A percentile compares a stretch with the other conserved stretches of the same genome.
phyloP scores from a whole-genome alignment of 2,888 invertebrate genomes.

The Noctua pronuba region DNA sequence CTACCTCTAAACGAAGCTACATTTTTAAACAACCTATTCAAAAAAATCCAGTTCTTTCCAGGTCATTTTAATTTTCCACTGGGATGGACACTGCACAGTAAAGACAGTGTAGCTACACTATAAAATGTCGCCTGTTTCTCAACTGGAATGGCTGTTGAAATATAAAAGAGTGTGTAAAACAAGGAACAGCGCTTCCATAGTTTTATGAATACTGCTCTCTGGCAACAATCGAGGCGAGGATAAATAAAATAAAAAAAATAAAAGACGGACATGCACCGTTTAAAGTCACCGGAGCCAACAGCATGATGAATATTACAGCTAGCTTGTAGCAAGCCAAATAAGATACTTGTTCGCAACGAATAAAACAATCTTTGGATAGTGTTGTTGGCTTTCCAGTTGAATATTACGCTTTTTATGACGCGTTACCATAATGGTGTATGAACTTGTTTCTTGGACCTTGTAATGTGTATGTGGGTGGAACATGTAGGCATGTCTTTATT shows the following conservation, averaged over 20 bases:
- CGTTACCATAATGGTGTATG: constrained; percentile 67
- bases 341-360: constrained; percentile 72
- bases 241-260: constrained; percentile 79
- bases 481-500: constrained; percentile 32
- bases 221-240: constrained; percentile 86
- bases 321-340: constrained; percentile 81
- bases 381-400: constrained; percentile 72
- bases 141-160: constrained; percentile 80
- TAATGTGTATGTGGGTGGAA: constrained; percentile 38
- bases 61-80: constrained; percentile 68
- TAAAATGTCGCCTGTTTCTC: constrained; percentile 74
- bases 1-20: background rate
- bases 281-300: constrained; percentile 85
- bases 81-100: constrained; percentile 64
- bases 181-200: constrained; percentile 80
- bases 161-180: constrained; percentile 86
- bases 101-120: constrained; percentile 69
- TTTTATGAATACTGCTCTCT: constrained; percentile 85
- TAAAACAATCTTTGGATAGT: constrained; percentile 74
- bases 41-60: constrained; percentile 42
- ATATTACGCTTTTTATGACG: constrained; percentile 74
- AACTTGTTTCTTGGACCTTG: constrained; percentile 58
- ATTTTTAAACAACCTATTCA: background rate
- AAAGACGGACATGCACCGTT: constrained; percentile 84
- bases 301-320: constrained; percentile 87